phyloP scores from a whole-genome alignment of 2,797 vertebrate genomes.

The Heterohyrax brucei region DNA sequence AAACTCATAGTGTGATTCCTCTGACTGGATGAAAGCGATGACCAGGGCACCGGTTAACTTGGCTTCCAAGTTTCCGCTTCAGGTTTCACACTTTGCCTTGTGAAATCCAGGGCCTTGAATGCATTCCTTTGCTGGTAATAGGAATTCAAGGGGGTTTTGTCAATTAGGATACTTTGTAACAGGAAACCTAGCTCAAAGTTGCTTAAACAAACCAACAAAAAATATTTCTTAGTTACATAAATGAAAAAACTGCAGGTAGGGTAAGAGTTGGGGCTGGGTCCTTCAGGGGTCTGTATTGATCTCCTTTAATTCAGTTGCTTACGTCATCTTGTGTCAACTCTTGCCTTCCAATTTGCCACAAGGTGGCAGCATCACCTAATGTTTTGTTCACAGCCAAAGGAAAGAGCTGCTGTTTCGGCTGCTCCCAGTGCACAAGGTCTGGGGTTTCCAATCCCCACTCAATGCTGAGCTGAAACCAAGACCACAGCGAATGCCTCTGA shows the following conservation, averaged over 20 bases:
- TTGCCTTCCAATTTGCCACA: neutral
- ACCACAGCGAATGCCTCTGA: neutral
- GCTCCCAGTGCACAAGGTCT: neutral
- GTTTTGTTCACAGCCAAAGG: conserved; percentile 2
- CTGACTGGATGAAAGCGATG: neutral
- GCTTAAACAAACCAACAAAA: neutral
- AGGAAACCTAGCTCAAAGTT: neutral
- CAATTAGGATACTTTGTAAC: neutral
- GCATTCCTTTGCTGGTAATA: conserved; percentile 2
- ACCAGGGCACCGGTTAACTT: neutral
- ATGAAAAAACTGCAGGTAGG: neutral
- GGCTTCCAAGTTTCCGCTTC: neutral
- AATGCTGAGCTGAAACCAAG: conserved; percentile 23
- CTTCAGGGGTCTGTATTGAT: neutral
- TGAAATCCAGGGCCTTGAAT: neutral
- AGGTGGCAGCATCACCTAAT: neutral
- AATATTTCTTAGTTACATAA: neutral
- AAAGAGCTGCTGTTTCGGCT: neutral
- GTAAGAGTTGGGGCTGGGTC: neutral
- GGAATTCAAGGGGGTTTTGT: neutral
- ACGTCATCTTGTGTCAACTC: neutral
- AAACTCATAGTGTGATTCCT: neutral
- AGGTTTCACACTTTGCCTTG: neutral
- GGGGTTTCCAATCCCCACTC: neutral
- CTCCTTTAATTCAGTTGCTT: conserved; percentile 16